These are phyloP conservation scores for Acanthornis magna DNA, from an alignment of 2,797 vertebrate species.

Conservation along the genomic window DNA sequence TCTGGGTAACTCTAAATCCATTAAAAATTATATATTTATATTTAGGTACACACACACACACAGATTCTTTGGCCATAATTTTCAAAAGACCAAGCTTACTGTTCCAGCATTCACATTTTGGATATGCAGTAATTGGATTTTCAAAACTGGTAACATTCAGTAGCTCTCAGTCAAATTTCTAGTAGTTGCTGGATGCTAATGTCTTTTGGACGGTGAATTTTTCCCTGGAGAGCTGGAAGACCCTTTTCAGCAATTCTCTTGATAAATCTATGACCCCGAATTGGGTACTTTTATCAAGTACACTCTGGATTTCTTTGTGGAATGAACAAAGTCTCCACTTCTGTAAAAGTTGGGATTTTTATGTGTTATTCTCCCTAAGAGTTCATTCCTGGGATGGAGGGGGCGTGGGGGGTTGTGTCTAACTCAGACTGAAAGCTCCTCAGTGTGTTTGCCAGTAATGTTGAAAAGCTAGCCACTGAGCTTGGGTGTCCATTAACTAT, in stretches of 20 bases:
- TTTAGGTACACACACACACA: background rate
- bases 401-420: background rate
- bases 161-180: background rate
- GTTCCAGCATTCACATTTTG: background rate
- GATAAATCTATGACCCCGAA: background rate
- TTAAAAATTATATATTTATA: background rate
- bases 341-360: background rate
- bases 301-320: background rate
- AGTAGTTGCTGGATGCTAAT: background rate
- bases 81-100: background rate
- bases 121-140: background rate
- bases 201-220: background rate
- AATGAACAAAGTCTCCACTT: background rate
- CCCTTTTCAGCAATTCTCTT: background rate
- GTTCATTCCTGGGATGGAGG: background rate
- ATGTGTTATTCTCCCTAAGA: background rate
- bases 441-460: background rate
- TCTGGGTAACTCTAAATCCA: slow-evolving; percentile 3
- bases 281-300: background rate
- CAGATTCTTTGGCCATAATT: background rate
- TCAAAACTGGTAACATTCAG: background rate
- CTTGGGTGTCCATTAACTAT: background rate
- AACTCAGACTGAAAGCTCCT: background rate
- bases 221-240: background rate
- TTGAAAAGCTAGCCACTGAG: background rate